These are phyloP conservation scores for Nephrotoma appendiculata DNA, from an alignment of 2,888 invertebrate genomes.

Conservation along the genomic window DNA sequence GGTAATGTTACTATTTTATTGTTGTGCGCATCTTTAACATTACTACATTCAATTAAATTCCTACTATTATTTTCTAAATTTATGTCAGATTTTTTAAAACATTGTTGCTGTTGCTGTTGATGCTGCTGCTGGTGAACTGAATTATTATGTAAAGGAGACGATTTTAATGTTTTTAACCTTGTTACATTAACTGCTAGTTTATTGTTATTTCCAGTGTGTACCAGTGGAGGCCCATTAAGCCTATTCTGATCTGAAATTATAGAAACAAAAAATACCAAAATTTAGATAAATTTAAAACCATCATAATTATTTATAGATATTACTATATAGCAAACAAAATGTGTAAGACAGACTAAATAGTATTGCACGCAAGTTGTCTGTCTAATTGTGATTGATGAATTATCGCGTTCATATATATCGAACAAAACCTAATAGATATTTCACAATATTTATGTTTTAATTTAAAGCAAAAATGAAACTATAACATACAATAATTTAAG, in stretches of 20 bases:
- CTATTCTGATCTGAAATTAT: conserved; percentile 18
- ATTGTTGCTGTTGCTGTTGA: conserved; percentile 11
- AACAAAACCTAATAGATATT: neutral
- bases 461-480: neutral
- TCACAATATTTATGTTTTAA: neutral
- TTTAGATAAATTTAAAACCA: neutral
- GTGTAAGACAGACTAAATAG: neutral
- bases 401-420: neutral
- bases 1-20: neutral
- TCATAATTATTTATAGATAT: neutral
- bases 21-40: neutral
- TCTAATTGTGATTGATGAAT: neutral
- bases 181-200: conserved; percentile 2
- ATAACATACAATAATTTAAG: neutral
- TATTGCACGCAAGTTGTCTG: neutral
- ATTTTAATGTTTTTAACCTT: conserved; percentile 8
- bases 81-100: conserved; percentile 10
- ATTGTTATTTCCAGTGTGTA: conserved; percentile 9
- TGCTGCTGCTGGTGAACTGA: conserved; percentile 11
- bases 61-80: neutral
- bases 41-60: neutral
- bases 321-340: neutral
- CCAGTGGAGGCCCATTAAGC: conserved; percentile 15
- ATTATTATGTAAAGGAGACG: conserved; percentile 11
- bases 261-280: conserved; percentile 6